Conservation (phyloP, 2,888 invertebrate genomes). For the Ganaspis brasiliensis region DNA sequence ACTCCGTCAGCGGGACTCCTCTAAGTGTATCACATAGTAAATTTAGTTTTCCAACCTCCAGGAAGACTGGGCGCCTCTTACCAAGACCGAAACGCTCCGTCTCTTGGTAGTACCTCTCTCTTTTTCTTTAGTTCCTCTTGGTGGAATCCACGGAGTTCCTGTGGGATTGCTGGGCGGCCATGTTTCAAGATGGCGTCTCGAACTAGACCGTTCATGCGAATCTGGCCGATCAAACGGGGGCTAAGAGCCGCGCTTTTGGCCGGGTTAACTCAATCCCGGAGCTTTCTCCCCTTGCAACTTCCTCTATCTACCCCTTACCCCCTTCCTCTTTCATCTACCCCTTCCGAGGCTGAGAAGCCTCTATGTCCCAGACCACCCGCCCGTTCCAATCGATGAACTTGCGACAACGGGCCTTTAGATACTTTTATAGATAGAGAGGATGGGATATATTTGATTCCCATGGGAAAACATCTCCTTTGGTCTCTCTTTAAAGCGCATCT, state of each 20-base stretch:
- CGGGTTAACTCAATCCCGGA: constrained; percentile 78
- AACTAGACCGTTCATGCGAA: constrained; percentile 78
- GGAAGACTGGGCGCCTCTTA: constrained; percentile 33
- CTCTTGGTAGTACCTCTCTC: constrained; percentile 47
- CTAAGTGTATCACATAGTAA: constrained; percentile 81
- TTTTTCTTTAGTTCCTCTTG: constrained; percentile 30
- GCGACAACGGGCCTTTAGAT: constrained; percentile 76
- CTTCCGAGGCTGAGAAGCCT: constrained; percentile 49
- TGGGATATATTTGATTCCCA: constrained; percentile 54
- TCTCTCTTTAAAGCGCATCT: constrained; percentile 55
- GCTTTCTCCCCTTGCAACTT: constrained; percentile 58
- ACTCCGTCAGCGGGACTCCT: constrained; percentile 68
- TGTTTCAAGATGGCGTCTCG: constrained; percentile 67
- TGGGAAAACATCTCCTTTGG: constrained; percentile 55
- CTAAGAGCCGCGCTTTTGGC: constrained; percentile 79
- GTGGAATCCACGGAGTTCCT: constrained; percentile 49
- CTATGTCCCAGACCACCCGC: constrained; percentile 64
- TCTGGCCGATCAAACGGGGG: constrained; percentile 80
- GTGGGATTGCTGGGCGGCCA: constrained; percentile 64
- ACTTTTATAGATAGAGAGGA: constrained; percentile 66
- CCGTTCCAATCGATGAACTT: constrained; percentile 78
- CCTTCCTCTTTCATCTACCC: constrained; percentile 52
- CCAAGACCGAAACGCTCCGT: constrained; percentile 46
- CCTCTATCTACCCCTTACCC: constrained; percentile 49
- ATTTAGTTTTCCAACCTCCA: constrained; percentile 78